Conservation (phyloP, 2,113 vertebrate species). For the Lepisosteus osseus region DNA sequence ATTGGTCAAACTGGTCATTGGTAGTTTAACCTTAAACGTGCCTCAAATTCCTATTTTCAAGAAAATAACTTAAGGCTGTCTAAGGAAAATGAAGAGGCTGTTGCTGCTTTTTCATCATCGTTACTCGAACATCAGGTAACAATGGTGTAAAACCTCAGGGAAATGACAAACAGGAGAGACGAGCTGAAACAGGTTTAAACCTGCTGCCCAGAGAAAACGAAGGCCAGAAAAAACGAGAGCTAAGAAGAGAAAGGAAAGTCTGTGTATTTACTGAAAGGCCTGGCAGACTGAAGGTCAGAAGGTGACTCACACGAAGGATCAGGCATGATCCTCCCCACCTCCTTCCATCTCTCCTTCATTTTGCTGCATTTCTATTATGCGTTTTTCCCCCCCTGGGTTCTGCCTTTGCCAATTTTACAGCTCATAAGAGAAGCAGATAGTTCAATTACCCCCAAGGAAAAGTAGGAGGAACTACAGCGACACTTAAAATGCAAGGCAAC, state of each 20-base stretch:
- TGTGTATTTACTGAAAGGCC: background rate
- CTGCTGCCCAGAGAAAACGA: too few species aligned
- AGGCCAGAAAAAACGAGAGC: background rate
- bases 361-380: background rate
- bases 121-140: too few species aligned
- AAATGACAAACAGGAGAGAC: too few species aligned
- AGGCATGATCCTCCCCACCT: conserved; percentile 18
- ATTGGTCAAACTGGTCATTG: too few species aligned
- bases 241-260: background rate
- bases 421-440: conserved; percentile 31
- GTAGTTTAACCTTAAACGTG: too few species aligned
- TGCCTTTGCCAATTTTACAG: conserved; percentile 13
- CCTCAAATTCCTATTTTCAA: too few species aligned
- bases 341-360: conserved; percentile 25
- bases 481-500: conserved; percentile 23
- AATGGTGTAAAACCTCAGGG: too few species aligned
- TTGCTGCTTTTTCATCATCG: too few species aligned
- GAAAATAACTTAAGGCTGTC: too few species aligned
- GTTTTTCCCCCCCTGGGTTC: background rate
- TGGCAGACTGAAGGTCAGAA: background rate
- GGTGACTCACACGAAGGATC: background rate
- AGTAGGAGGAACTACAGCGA: conserved; percentile 22
- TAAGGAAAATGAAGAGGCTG: too few species aligned
- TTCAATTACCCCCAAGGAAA: conserved; percentile 31
- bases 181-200: too few species aligned